Evolutionary conservation across 2,113 vertebrate species (phyloP), one percentile per base, ranked within the genome.

Genomic region (Zapus hudsonius): DNA sequence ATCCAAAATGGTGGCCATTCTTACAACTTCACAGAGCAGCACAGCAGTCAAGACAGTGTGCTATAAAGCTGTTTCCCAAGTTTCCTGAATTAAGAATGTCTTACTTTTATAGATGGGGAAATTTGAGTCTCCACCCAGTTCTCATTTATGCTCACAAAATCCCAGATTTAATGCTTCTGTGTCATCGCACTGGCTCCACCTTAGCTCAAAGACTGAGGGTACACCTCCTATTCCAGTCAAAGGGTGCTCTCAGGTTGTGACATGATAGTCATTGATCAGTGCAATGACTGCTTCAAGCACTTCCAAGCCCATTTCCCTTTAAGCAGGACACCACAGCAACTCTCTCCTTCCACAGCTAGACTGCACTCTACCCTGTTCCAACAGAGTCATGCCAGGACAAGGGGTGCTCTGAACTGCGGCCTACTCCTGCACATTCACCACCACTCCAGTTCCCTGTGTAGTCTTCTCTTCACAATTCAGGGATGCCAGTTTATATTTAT

Each of bases 91-190:
- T 12, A 75, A 70, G 59, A 23, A 69, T 7, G 42, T 36, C 69
- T 91, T 80, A n/a, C 33, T 79, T 78, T 81, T 70, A 83, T 81
- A 11, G 61, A 22, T 25, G 38, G 31, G 40, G 31, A 44, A 63
- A 79, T 44, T 10, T 66, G n/a, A 82, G 57, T 82, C 80, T 83
- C 23, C 36, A 74, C 55, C 17, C 3, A 20, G 69, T 80, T 82
- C 87, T 82, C 70, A 83, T 13, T 55, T 38, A 63, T 3, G 52
- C 64, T 61, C 67, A 91, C 78, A 87, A 95, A 72, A 36, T 42
- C 55, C 40, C 33, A 38, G 38, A 82, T n/a, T 80, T 80, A 76
- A 80, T 29, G 40, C 66, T 69, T 40, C 44, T 33, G 33, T 81
- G 27, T n/a, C 67, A 80, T 36, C 66, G 47, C 44, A 36, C 29